Evolutionary conservation across 2,888 invertebrate genomes (phyloP), one percentile per base, ranked within the genome.

Genomic region (Apeira syringaria): DNA sequence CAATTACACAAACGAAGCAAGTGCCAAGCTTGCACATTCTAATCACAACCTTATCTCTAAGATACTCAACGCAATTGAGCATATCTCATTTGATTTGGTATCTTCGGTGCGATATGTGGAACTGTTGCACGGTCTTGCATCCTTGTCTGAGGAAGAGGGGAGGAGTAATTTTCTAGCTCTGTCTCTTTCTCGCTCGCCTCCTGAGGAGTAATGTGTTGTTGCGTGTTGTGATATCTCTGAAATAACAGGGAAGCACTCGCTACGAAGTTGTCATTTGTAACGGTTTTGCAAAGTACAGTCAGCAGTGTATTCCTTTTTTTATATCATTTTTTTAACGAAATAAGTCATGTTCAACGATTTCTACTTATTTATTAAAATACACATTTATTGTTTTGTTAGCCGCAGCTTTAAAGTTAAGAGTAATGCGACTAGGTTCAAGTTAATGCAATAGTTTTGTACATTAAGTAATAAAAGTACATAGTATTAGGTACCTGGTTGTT

Each of bases 161-260:
- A 63, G 69, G 56, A 60, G 61, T 74, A 78, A 84, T 84, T 85
- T 85, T 77, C 67, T 77, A 71, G 61, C 51, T 67, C 64, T 67
- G 56, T 87, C 83, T 64, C 81, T 63, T 69, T 88, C 79, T 47
- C 62, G 57, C 83, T 65, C 69, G 65, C 74, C 74, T 80, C 75
- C 79, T 81, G 76, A 85, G 87, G 81, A 88, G 85, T 87, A 88
- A 88, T 86, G 84, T 87, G 87, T 89, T 89, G 84, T 89, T 88
- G 85, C 80, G 87, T 90, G 90, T 90, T 90, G 89, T 90, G 90
- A 90, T 90, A 90, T 89, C 90, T 89, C 80, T 81, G 80, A 88
- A 90, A 90, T 89, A 90, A 90, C 90, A 90, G 89, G 86, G 89
- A 87, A 89, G 88, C 88, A 86, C 88, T 90, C 86, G 80, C 80